phyloP scores from a whole-genome alignment of 2,888 invertebrate species.

The Deilephila porcellus region DNA sequence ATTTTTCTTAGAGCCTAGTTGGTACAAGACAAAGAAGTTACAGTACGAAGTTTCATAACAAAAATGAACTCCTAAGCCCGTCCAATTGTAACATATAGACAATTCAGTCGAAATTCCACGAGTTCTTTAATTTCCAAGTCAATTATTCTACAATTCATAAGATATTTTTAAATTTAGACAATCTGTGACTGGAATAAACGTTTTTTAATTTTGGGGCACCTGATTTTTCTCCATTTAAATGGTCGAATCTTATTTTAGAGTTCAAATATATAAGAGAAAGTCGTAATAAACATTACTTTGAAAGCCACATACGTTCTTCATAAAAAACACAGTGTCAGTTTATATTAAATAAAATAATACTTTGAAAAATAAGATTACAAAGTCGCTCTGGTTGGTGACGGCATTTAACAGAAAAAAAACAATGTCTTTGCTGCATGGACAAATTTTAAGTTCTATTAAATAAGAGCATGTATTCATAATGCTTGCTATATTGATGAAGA shows the following conservation, averaged over 20 bases:
- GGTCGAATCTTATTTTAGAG: neutral
- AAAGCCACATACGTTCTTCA: neutral
- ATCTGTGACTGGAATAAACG: slow-evolving; percentile 10
- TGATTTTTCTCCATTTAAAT: no score
- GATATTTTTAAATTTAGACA: slow-evolving; percentile 46
- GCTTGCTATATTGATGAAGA: no score
- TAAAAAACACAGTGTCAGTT: no score
- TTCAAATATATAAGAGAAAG: no score
- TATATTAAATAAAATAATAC: no score
- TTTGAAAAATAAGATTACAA: no score
- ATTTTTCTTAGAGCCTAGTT: no score
- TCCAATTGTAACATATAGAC: slow-evolving; percentile 34
- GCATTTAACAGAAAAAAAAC: no score
- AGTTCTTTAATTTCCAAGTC: slow-evolving; percentile 36
- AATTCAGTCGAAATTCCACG: slow-evolving; percentile 50
- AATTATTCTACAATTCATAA: slow-evolving; percentile 59
- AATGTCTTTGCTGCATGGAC: no score
- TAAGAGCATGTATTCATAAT: no score
- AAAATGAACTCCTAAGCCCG: slow-evolving; percentile 17
- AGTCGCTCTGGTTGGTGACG: no score
- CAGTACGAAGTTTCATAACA: neutral
- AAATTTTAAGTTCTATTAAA: no score
- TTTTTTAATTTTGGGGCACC: neutral
- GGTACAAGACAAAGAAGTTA: slow-evolving; percentile 1
- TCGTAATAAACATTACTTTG: neutral